A percentile compares a stretch with the other conserved stretches of the same genome.
These are phyloP conservation scores for Netelia melanura DNA, from an alignment of 2,888 invertebrate genomes.

Conservation along the genomic window DNA sequence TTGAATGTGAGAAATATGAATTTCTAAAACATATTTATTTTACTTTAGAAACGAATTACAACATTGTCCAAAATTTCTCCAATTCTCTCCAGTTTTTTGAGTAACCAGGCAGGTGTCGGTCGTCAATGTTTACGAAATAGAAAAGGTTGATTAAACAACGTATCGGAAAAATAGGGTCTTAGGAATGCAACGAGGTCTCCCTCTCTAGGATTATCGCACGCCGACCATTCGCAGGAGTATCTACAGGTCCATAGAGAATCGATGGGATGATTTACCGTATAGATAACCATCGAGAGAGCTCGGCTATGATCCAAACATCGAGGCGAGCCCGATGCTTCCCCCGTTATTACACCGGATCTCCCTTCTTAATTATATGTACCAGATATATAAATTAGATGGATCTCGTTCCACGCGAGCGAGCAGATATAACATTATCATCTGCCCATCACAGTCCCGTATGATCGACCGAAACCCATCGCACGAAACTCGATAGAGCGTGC, in stretches of 20 bases:
- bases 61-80: too few relatives aligned
- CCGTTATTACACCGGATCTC: conserved; percentile 54
- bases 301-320: conserved; percentile 54
- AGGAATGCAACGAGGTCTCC: conserved; percentile 4
- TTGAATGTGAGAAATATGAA: too few relatives aligned
- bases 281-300: conserved; percentile 51
- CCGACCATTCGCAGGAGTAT: conserved; percentile 24
- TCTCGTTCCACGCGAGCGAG: conserved; percentile 54
- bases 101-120: not conserved
- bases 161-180: conserved; percentile 1
- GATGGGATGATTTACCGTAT: conserved; percentile 63
- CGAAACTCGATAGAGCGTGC: conserved; percentile 35
- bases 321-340: conserved; percentile 33
- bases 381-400: conserved; percentile 67
- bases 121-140: conserved; percentile 16
- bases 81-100: too few relatives aligned
- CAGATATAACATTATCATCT: conserved; percentile 20
- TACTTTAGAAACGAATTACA: too few relatives aligned
- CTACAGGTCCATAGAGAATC: not conserved
- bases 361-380: conserved; percentile 67
- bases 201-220: conserved; percentile 27
- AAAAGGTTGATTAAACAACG: not conserved
- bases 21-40: too few relatives aligned
- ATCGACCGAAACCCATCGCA: conserved; percentile 36
- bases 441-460: conserved; percentile 15